These are phyloP conservation scores for Parotia lawesii DNA, from an alignment of 2,113 vertebrate species.

Conservation along the genomic window DNA sequence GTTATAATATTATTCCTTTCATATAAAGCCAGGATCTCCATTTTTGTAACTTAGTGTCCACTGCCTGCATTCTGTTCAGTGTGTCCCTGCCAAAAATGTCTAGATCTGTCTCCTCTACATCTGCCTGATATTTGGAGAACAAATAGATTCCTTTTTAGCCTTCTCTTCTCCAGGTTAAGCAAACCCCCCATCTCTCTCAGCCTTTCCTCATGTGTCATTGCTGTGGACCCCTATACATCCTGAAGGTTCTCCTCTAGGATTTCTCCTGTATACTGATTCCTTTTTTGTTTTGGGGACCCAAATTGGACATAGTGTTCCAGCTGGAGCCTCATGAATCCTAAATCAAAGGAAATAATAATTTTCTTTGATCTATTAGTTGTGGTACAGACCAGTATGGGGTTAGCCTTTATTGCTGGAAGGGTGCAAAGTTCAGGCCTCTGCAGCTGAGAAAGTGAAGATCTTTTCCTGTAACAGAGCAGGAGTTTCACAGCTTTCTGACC, in stretches of 20 bases:
- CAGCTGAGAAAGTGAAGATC: not conserved
- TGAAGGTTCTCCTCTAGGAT: not conserved
- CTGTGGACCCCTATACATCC: not conserved
- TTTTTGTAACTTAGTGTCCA: not conserved
- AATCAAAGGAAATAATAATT: not conserved
- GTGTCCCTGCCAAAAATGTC: not conserved
- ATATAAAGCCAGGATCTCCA: not conserved
- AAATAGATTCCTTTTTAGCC: not conserved
- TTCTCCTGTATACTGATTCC: not conserved
- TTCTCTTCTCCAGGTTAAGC: not conserved
- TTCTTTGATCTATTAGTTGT: not conserved
- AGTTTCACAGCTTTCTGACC: not conserved
- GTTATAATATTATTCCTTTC: not conserved
- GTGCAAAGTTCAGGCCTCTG: not conserved
- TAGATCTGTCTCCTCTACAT: not conserved
- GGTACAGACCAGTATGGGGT: not conserved
- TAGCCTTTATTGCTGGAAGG: not conserved
- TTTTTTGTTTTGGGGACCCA: not conserved
- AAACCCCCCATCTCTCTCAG: not conserved
- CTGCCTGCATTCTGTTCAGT: not conserved
- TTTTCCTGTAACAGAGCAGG: not conserved
- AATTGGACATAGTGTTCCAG: not conserved
- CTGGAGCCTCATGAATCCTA: not conserved
- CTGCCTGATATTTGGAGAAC: not conserved
- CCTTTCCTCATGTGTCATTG: not conserved